phyloP scores from a whole-genome alignment of 2,888 invertebrate genomes.

The Chymomyza procnemis region DNA sequence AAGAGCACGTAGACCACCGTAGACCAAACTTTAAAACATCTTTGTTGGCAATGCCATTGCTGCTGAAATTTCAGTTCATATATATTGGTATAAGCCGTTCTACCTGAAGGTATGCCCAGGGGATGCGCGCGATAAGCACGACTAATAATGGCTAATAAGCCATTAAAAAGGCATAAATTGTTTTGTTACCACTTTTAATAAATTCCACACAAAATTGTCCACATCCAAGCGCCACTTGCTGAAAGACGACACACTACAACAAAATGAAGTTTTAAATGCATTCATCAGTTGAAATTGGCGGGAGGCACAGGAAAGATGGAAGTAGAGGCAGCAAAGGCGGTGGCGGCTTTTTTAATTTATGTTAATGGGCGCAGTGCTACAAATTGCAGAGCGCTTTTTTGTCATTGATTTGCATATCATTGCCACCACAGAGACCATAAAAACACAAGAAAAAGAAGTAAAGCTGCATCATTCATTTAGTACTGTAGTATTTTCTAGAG shows the following conservation, averaged over 20 bases:
- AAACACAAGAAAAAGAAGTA: slow-evolving; percentile 15
- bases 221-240: slow-evolving; percentile 42
- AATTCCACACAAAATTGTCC: slow-evolving; percentile 64
- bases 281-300: background rate
- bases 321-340: background rate
- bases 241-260: background rate
- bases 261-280: background rate
- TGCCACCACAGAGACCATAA: background rate
- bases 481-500: no score
- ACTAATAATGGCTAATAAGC: slow-evolving; percentile 76
- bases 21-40: background rate
- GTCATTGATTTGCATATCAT: slow-evolving; percentile 26
- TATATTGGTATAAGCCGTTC: background rate
- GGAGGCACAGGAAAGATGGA: background rate
- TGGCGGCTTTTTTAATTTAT: slow-evolving; percentile 61
- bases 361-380: slow-evolving; percentile 71
- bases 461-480: background rate
- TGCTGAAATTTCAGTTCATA: slow-evolving; percentile 6
- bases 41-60: slow-evolving; percentile 21
- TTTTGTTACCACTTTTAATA: slow-evolving; percentile 76
- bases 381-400: slow-evolving; percentile 71
- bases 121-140: slow-evolving; percentile 73
- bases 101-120: slow-evolving; percentile 6
- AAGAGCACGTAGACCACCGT: slow-evolving; percentile 22
- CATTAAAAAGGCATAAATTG: slow-evolving; percentile 77